Conservation (phyloP, 2,113 vertebrate genomes). For the Colius striatus region DNA sequence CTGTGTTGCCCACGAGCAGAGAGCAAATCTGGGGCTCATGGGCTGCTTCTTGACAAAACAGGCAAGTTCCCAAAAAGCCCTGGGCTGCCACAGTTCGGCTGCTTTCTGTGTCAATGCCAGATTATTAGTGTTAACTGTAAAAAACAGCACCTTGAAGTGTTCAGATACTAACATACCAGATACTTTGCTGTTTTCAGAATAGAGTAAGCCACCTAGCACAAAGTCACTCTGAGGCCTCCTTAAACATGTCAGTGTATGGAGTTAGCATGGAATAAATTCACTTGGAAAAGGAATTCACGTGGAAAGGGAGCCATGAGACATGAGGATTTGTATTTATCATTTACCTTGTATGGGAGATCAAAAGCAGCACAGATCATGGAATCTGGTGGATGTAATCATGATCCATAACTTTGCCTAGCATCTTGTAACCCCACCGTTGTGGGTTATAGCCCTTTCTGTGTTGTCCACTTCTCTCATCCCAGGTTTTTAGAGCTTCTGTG, state of each 20-base stretch:
- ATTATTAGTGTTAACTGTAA: background rate
- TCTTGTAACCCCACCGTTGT: background rate
- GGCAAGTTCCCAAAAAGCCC: background rate
- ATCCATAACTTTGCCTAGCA: background rate
- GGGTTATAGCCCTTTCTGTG: background rate
- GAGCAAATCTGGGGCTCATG: background rate
- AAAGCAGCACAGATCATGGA: background rate
- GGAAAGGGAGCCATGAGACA: background rate
- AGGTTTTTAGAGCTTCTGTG: background rate
- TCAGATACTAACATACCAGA: background rate
- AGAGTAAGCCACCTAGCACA: background rate
- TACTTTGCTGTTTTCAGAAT: background rate
- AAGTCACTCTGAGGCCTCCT: background rate
- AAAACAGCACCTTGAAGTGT: background rate
- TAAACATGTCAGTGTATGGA: background rate
- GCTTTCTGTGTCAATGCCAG: background rate
- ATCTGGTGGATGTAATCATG: background rate
- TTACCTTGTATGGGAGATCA: background rate
- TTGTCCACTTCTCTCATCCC: background rate
- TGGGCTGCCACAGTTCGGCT: background rate
- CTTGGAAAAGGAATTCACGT: no score
- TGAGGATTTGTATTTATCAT: background rate
- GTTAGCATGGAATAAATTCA: background rate
- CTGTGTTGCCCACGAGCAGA: rapidly evolving
- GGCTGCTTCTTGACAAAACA: background rate